Evolutionary conservation across 2,888 invertebrate species (phyloP).

Genomic region (Balanococcus diminutus): DNA sequence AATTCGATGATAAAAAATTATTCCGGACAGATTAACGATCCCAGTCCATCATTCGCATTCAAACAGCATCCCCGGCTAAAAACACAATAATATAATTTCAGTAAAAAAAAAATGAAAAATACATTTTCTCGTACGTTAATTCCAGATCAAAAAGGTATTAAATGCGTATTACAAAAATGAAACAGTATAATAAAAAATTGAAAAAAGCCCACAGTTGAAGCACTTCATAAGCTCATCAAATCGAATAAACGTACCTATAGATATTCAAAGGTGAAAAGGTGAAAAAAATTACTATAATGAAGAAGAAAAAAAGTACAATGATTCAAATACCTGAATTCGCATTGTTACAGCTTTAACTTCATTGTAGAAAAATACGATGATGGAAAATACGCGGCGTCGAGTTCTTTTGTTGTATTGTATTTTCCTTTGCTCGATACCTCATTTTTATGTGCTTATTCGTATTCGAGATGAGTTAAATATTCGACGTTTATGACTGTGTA

Average conservation of each 20-base stretch:
- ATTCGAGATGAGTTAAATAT: neutral
- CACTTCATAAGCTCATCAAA: neutral
- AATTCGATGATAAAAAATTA: neutral
- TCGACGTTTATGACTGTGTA: neutral
- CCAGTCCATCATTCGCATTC: too few relatives aligned
- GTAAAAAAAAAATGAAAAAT: neutral
- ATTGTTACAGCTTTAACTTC: neutral
- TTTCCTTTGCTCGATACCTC: neutral
- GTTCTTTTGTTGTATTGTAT: neutral
- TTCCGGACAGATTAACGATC: neutral
- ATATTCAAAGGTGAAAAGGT: neutral
- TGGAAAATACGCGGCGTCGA: neutral
- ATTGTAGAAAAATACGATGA: neutral
- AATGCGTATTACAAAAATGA: neutral
- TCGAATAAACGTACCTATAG: neutral
- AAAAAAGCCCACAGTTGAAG: neutral
- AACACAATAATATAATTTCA: neutral
- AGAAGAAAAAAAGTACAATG: neutral
- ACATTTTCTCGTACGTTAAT: neutral
- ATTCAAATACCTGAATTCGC: neutral
- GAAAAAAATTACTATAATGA: neutral
- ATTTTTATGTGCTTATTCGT: neutral
- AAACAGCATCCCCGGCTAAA: neutral
- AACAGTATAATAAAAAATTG: neutral
- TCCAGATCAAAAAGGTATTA: neutral